Base-by-base conservation (phyloP, 2,113 vertebrate genomes). In the Puntigrus tetrazona region DNA sequence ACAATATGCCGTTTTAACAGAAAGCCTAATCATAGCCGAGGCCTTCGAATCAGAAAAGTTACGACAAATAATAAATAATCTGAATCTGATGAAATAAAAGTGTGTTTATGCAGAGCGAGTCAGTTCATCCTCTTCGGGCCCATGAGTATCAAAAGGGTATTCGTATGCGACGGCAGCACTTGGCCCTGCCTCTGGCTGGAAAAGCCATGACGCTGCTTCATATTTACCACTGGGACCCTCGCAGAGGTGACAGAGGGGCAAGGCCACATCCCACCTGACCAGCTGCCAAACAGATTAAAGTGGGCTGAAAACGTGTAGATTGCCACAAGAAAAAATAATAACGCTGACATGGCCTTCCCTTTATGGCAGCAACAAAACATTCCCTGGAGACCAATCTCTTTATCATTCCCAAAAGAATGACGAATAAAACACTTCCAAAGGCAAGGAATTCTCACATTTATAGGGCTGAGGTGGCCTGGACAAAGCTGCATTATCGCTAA, bases 341-440 rank as follows among this genome's bases (percentile, higher is more conserved):
- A 93, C 87, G 88, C 85, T 92, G 91, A 94, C 90, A 93, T 92
- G 92, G 93, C 93, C 93, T 94, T 94, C 92, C 88, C 88, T 93
- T 94, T 94, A 92, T 92, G 92, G 90, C 89, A 86, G 89, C 89
- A 92, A 93, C 93, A 92, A 91, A 92, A 92, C 89, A 88, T 89
- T 92, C 92, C 92, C 91, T 89, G 76, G 91, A 91, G 93, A 93
- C 92, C 90, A 91, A 93, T 94, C 91, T 92, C 91, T 92, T 92
- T 91, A 92, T 92, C 90, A 92, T 88, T 91, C 88, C 88, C 11
- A 79, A 90, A 92, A 87, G 85, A 89, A 89, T 93, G 91, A 93
- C 90, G 92, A 92, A 86, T 82, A 86, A 82, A 81, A 78, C 72
- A 83, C 87, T 89, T 87, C 91, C 89, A 90, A 89, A 92, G 90